These are phyloP conservation scores for Rhagoletis pomonella DNA, from an alignment of 1,140 invertebrate species.

Conservation along the genomic window DNA sequence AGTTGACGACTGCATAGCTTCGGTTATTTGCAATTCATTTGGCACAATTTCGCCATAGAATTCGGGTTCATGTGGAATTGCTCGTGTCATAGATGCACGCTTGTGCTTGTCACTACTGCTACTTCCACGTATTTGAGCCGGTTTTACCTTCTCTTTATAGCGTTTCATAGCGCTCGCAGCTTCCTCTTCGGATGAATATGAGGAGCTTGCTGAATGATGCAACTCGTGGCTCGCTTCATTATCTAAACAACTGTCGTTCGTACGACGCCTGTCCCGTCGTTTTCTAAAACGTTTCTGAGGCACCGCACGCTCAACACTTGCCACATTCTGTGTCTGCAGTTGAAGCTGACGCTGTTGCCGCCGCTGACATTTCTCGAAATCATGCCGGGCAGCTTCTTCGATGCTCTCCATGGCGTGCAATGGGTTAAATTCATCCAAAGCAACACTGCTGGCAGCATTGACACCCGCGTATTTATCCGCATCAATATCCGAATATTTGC, in stretches of 20 bases:
- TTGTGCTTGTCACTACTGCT: slow-evolving; percentile 3
- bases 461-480: background rate
- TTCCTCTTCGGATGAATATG: slow-evolving; percentile 66
- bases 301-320: background rate
- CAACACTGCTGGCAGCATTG: background rate
- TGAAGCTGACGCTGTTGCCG: background rate
- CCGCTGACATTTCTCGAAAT: slow-evolving; percentile 27
- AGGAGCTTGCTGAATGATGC: slow-evolving; percentile 64
- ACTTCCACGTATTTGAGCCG: background rate
- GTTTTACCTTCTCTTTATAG: background rate
- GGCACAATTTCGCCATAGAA: background rate
- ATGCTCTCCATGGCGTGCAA: background rate
- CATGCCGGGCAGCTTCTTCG: background rate
- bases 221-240: slow-evolving; percentile 63
- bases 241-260: background rate
- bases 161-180: background rate
- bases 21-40: background rate
- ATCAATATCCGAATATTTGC: background rate
- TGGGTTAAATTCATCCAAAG: background rate
- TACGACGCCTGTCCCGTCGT: slow-evolving; percentile 40
- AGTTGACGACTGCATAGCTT: background rate
- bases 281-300: slow-evolving; percentile 59
- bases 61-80: background rate
- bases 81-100: no score
- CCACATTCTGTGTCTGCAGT: slow-evolving; percentile 63